Percentiles rank a stretch among this genome's conserved stretches.
Conservation (phyloP, 2,888 invertebrate species). For the Standfussiana lucernea region DNA sequence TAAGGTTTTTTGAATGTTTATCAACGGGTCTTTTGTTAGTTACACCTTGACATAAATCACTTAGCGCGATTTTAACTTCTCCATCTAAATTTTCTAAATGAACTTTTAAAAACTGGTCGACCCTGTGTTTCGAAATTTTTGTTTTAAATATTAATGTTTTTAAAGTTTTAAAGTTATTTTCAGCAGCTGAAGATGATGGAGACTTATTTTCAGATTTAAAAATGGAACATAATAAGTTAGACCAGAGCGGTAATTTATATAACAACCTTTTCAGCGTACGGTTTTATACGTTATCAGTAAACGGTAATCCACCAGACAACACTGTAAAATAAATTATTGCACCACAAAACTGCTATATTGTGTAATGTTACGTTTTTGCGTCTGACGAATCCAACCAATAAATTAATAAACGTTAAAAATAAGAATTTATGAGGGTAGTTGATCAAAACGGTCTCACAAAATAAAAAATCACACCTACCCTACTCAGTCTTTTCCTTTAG, state of each 20-base stretch:
- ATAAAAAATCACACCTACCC: no score
- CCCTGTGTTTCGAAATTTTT: background rate
- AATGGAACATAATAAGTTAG: background rate
- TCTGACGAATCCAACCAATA: no score
- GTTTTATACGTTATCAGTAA: no score
- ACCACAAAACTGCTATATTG: no score
- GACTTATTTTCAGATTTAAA: background rate
- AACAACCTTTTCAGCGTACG: background rate
- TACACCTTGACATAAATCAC: background rate
- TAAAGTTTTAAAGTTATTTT: background rate
- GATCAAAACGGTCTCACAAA: no score
- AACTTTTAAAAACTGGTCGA: background rate
- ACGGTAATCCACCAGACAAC: no score
- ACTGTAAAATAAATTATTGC: no score
- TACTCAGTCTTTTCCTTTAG: no score
- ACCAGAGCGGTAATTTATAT: background rate
- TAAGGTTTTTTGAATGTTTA: background rate
- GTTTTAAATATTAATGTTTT: slow-evolving; percentile 12
- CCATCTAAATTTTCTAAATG: background rate
- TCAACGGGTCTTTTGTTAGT: background rate
- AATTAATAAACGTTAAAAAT: no score
- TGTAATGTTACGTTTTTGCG: no score
- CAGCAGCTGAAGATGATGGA: background rate
- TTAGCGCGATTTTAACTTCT: background rate
- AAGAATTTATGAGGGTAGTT: no score